Base-by-base conservation (phyloP, 1,140 invertebrate genomes). In the Potamilus streckersoni region DNA sequence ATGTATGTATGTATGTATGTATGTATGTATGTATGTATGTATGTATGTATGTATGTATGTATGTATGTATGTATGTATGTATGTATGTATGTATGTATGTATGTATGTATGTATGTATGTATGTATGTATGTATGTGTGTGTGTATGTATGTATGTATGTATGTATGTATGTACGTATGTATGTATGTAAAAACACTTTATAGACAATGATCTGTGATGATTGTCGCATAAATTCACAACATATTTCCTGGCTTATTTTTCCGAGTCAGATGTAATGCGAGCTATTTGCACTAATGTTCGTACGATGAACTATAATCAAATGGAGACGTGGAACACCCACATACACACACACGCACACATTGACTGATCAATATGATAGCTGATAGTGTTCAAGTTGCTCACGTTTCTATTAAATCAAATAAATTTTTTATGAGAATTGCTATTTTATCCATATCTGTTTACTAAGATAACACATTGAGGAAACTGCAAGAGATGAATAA, bases 81-180 rank as follows among this genome's bases (percentile, higher is more conserved):
- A 66, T 66, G 31, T 66, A 66, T 66, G 31, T 66, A 38, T 66
- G 31, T 66, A 49, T 68, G 49, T 68, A 38, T 69, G 55, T 69
- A 16, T 69, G 55, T 69, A 15, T 69, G 67, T 69, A 55, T 69
- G 49, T 69, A 69, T 57, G 55, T 57, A 58, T 19, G 58, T 62
- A 38, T 59, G 20, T 59, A 8, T 66, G 65, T 66, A 8, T 66
- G 31, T 8, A 8, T 66, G 31, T 8, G 15, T 66, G 31, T 66
- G 19, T 66, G 31, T 66, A 8, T 66, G 31, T 66, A 66, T 66
- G 31, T 66, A 38, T 66, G 31, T 66, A 55, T 68, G 49, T 68
- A 38, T 70, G 55, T 70, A 19, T 70, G 55, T 69, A 19, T 69
- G 67, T 69, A 55, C 58, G 49, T 69, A 69, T 58, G 55, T 57